Conservation (phyloP, 2,797 vertebrate genomes). For the Syngnathus acus region DNA sequence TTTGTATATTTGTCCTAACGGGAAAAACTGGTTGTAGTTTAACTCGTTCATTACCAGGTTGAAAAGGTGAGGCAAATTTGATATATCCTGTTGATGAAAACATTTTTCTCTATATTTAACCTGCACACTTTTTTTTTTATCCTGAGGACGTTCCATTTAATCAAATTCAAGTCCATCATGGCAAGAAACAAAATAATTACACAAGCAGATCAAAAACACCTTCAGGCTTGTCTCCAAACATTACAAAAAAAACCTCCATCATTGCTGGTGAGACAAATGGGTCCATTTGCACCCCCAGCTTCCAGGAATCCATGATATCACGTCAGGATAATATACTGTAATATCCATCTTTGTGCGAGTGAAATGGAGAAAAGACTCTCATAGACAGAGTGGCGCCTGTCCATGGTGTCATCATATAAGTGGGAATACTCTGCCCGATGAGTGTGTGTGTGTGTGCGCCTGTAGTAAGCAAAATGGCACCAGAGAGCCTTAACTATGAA, state of each 20-base stretch:
- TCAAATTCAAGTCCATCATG: not conserved
- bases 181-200: not conserved
- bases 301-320: conserved; percentile 56
- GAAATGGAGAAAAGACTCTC: conserved; percentile 38
- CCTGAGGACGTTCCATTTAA: not conserved
- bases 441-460: conserved; percentile 17
- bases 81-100: no score
- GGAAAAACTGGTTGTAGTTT: not conserved
- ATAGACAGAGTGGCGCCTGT: conserved; percentile 58
- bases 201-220: not conserved
- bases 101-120: not conserved
- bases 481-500: conserved; percentile 32
- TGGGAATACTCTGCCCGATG: conserved; percentile 55
- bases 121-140: not conserved
- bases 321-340: conserved; percentile 32
- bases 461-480: conserved; percentile 7
- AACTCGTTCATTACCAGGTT: no score
- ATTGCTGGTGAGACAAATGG: conserved; percentile 6
- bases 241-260: conserved; percentile 12
- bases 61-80: no score
- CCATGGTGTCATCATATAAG: conserved; percentile 56
- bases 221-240: not conserved
- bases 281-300: conserved; percentile 34
- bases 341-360: conserved; percentile 44
- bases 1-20: not conserved